Percentiles rank a stretch among this genome's conserved stretches.
phyloP scores from a whole-genome alignment of 2,797 vertebrate genomes.

The Telmatherina bonti region DNA sequence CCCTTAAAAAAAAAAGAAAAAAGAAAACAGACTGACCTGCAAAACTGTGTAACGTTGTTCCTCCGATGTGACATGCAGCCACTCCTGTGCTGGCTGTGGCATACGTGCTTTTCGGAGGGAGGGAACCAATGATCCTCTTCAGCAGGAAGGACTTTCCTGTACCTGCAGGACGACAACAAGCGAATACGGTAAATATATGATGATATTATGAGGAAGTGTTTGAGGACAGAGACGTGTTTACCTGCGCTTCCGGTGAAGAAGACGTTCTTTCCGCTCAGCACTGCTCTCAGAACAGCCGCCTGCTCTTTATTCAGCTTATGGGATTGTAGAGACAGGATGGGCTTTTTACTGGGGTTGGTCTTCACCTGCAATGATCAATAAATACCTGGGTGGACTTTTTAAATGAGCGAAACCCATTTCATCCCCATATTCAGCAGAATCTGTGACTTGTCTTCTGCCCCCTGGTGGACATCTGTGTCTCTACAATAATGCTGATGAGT shows the following conservation, averaged over 20 bases:
- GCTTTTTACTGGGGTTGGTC: constrained; percentile 82
- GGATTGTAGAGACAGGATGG: constrained; percentile 73
- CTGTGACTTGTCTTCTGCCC: too few species aligned
- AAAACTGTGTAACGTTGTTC: constrained; percentile 93
- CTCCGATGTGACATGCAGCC: constrained; percentile 95
- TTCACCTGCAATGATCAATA: constrained; percentile 75
- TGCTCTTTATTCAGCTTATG: constrained; percentile 90
- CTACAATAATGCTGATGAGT: too few species aligned
- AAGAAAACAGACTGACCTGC: constrained; percentile 85
- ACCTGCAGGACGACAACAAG: constrained; percentile 76
- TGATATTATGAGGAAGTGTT: background rate
- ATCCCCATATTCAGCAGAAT: too few species aligned
- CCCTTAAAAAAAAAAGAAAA: too few species aligned
- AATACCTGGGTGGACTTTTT: background rate
- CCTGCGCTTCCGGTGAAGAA: constrained; percentile 99
- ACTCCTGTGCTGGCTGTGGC: constrained; percentile 96
- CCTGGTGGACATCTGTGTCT: too few species aligned
- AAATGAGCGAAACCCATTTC: too few species aligned
- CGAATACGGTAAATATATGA: too few species aligned
- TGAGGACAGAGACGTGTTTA: constrained; percentile 57
- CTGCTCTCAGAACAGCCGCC: constrained; percentile 86
- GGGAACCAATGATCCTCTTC: constrained; percentile 93
- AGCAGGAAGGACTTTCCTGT: constrained; percentile 96
- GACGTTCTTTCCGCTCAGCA: constrained; percentile 90
- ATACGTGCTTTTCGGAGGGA: constrained; percentile 93